Conservation (phyloP, 1,140 invertebrate genomes). For the Macrostomum lignano region DNA sequence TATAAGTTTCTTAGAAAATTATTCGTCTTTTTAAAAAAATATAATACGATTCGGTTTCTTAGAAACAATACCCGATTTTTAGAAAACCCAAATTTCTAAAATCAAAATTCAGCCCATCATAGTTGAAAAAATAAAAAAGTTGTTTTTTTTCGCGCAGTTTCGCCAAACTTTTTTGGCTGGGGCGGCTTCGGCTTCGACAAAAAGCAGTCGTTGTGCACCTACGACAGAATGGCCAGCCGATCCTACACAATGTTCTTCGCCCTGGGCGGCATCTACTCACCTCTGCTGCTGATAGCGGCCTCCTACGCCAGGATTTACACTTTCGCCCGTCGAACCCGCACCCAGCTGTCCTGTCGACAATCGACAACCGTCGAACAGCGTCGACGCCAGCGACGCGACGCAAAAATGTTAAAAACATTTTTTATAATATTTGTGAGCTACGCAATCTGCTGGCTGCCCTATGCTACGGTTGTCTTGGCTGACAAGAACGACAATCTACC, state of each 20-base stretch:
- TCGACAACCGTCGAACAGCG: too few species aligned
- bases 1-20: too few species aligned
- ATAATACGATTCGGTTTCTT: too few species aligned
- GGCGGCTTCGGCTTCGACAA: constrained; percentile 16
- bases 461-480: neutral
- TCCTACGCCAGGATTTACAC: constrained; percentile 10
- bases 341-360: too few species aligned
- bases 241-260: constrained; percentile 17
- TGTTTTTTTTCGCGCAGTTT: too few species aligned
- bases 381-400: too few species aligned
- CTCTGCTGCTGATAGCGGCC: constrained; percentile 12
- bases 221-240: constrained; percentile 14
- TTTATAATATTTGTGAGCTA: neutral
- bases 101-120: too few species aligned
- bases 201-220: constrained; percentile 16
- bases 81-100: too few species aligned
- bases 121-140: too few species aligned
- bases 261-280: constrained; percentile 11
- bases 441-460: neutral
- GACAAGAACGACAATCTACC: neutral
- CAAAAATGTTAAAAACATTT: neutral
- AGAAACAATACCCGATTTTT: too few species aligned
- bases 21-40: too few species aligned
- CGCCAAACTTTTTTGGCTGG: constrained; percentile 18
- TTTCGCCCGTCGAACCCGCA: neutral